Conservation (phyloP, 1,140 invertebrate species). For the Dendroctonus valens region DNA sequence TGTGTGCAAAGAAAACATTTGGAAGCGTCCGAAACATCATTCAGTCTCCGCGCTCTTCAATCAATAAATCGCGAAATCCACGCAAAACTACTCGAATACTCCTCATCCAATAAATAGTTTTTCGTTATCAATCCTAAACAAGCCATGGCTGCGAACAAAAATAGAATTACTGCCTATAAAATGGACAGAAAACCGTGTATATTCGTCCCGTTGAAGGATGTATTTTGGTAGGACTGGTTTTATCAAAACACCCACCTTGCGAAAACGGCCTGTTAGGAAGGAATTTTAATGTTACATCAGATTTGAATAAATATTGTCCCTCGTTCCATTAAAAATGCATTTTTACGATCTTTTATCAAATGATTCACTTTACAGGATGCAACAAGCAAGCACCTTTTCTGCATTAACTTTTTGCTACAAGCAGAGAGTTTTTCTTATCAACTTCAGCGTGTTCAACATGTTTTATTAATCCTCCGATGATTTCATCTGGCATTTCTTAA, state of each 20-base stretch:
- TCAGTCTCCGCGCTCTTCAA: not conserved
- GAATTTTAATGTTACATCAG: conserved; percentile 32
- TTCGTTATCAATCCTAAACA: conserved; percentile 29
- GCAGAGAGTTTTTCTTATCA: too few relatives aligned
- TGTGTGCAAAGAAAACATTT: too few relatives aligned
- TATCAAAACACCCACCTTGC: conserved; percentile 33
- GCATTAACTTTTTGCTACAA: too few relatives aligned
- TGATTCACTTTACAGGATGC: too few relatives aligned
- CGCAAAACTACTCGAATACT: conserved; percentile 5
- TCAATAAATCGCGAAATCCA: not conserved
- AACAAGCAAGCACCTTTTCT: too few relatives aligned
- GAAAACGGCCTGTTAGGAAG: conserved; percentile 26
- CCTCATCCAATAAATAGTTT: conserved; percentile 8
- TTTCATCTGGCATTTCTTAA: too few relatives aligned
- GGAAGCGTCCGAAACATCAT: not conserved
- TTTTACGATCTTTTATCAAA: conserved; percentile 1
- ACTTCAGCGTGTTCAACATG: too few relatives aligned
- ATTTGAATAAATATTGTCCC: conserved; percentile 31
- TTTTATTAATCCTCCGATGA: too few relatives aligned
- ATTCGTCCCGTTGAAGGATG: conserved; percentile 8
- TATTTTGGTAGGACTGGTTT: conserved; percentile 36
- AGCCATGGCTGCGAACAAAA: conserved; percentile 23
- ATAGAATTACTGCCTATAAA: conserved; percentile 32
- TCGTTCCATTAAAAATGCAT: conserved; percentile 12
- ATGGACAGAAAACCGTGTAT: conserved; percentile 29